Evolutionary conservation across 2,797 vertebrate species (phyloP).

Genomic region (Coreius guichenoti): DNA sequence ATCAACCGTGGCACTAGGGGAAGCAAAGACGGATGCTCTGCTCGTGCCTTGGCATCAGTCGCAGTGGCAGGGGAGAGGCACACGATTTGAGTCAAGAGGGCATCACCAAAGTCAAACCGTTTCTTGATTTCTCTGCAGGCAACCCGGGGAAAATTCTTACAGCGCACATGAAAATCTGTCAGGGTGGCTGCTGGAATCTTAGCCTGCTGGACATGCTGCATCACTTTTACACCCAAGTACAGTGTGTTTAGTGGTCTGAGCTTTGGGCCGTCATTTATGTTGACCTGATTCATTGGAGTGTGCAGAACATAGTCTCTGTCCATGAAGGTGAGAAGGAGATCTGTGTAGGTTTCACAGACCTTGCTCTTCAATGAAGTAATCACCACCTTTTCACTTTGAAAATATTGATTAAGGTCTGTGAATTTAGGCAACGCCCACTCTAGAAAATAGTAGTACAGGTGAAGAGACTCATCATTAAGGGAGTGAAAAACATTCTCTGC

Average conservation of each 20-base stretch:
- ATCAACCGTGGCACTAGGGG: conserved; percentile 15
- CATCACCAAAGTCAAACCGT: conserved; percentile 25
- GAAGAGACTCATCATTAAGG: conserved; percentile 1
- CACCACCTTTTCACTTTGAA: too few relatives aligned
- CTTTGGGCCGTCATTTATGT: too few relatives aligned
- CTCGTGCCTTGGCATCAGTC: conserved; percentile 15
- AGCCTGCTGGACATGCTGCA: conserved; percentile 38
- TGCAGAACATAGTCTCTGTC: conserved; percentile 31
- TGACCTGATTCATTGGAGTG: conserved; percentile 16
- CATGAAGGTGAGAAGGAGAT: too few relatives aligned
- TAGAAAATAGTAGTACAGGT: conserved; percentile 30
- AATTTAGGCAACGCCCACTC: conserved; percentile 39
- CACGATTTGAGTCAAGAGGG: conserved; percentile 5
- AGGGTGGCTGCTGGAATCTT: conserved; percentile 20
- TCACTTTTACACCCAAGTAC: conserved; percentile 50
- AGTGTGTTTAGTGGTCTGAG: conserved; percentile 20
- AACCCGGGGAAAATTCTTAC: conserved; percentile 37
- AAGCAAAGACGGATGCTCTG: too few relatives aligned
- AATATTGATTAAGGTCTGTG: conserved; percentile 11
- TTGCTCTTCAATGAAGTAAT: too few relatives aligned
- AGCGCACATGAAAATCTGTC: conserved; percentile 39
- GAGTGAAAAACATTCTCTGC: conserved; percentile 47
- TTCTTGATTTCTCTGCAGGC: conserved; percentile 39
- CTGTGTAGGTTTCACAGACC: too few relatives aligned
- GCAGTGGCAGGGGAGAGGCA: conserved; percentile 38